A percentile compares a stretch with the other conserved stretches of the same genome.
phyloP scores from a whole-genome alignment of 1,140 invertebrate species.

The Aphidius ervi region DNA sequence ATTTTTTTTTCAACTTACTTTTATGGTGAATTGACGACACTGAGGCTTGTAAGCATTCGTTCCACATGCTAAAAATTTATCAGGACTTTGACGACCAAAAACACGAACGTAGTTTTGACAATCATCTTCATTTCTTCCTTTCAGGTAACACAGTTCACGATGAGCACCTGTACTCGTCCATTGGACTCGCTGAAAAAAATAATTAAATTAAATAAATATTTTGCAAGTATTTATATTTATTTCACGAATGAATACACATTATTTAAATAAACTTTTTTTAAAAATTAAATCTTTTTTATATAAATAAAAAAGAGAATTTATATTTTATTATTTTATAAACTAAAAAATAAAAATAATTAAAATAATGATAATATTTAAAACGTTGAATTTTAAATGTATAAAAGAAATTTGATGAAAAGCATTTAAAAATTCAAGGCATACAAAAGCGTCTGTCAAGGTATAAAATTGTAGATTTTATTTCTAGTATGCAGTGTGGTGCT shows the following conservation, averaged over 20 bases:
- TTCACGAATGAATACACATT: too few relatives aligned
- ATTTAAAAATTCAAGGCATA: neutral
- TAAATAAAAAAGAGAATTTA: too few relatives aligned
- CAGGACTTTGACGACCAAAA: constrained; percentile 66
- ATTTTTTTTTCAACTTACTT: constrained; percentile 46
- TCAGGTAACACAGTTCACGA: constrained; percentile 78
- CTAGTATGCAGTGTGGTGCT: constrained; percentile 5
- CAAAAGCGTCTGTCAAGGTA: neutral
- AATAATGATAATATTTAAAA: neutral
- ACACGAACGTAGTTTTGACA: constrained; percentile 97
- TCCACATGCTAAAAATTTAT: constrained; percentile 84
- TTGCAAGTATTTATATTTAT: neutral
- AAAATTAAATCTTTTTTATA: too few relatives aligned
- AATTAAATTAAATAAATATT: constrained; percentile 1
- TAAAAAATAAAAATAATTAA: constrained; percentile 25
- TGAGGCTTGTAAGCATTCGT: constrained; percentile 95
- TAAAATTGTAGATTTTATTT: neutral
- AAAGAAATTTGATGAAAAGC: too few relatives aligned
- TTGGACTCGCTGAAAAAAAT: constrained; percentile 67
- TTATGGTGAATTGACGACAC: constrained; percentile 72
- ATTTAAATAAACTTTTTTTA: too few relatives aligned
- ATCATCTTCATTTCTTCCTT: constrained; percentile 80
- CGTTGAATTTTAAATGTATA: neutral
- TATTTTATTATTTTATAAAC: too few relatives aligned
- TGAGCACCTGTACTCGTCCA: constrained; percentile 81